A percentile compares a stretch with the other conserved stretches of the same genome.
Conservation (phyloP, 2,888 invertebrate species). For the Hirtodrosophila trivittata region DNA sequence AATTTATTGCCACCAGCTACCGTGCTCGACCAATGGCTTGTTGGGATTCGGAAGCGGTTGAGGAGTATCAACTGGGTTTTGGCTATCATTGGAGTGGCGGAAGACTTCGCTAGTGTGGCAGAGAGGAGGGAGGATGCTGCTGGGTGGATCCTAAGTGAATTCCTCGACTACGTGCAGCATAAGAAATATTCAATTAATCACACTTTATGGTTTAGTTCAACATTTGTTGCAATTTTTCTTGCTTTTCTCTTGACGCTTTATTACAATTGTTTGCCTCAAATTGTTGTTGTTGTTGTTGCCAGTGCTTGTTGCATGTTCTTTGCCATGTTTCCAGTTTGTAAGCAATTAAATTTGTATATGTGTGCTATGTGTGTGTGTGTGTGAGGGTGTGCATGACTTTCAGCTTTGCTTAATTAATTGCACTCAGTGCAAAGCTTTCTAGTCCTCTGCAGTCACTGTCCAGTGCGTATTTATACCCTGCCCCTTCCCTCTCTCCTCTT, state of each 20-base stretch:
- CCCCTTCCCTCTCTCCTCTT: conserved; percentile 5
- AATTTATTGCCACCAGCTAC: conserved; percentile 76
- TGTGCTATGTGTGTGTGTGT: conserved; percentile 22
- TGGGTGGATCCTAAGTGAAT: conserved; percentile 5
- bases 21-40: conserved; percentile 34
- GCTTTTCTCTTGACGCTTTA: conserved; percentile 73
- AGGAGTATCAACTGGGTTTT: not conserved
- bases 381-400: conserved; percentile 66
- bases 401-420: conserved; percentile 77
- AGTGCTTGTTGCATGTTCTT: conserved; percentile 41
- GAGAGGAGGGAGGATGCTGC: conserved; percentile 8
- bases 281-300: conserved; percentile 21
- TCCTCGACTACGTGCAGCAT: conserved; percentile 55
- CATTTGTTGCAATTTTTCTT: conserved; percentile 79
- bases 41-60: not conserved
- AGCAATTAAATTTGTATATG: conserved; percentile 70
- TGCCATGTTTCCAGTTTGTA: conserved; percentile 74
- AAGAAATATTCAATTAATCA: conserved; percentile 79
- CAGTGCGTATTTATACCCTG: conserved; percentile 34
- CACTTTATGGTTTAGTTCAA: conserved; percentile 78
- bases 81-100: conserved; percentile 17
- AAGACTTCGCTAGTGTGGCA: not conserved
- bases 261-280: conserved; percentile 69
- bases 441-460: conserved; percentile 56
- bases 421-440: conserved; percentile 68